Percentiles rank a stretch among this genome's conserved stretches.
Conservation (phyloP, 1,140 invertebrate genomes). For the Aphidius ervi region DNA sequence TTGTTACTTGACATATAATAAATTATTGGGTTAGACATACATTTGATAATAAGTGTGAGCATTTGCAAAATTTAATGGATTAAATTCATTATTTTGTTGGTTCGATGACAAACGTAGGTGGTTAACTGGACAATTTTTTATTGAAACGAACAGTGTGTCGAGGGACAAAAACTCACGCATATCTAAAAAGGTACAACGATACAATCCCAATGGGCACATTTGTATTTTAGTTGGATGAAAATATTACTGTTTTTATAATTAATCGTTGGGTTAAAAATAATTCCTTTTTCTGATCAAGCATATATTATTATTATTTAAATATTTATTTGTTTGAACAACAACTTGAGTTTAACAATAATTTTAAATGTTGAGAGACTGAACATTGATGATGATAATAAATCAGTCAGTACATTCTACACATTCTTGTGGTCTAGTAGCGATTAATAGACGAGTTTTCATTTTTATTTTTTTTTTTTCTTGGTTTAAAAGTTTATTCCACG, state of each 20-base stretch:
- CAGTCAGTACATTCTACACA: no score
- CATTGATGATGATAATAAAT: no score
- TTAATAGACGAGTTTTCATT: no score
- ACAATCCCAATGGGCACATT: conserved; percentile 32
- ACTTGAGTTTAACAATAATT: no score
- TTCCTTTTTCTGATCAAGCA: neutral
- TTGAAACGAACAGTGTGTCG: conserved; percentile 12
- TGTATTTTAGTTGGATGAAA: conserved; percentile 31
- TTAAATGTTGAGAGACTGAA: no score
- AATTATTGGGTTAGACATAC: no score
- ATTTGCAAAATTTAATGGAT: no score
- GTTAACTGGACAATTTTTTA: conserved; percentile 14
- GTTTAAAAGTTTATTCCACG: no score
- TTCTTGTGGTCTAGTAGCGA: no score
- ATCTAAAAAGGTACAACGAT: conserved; percentile 14
- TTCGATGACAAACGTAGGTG: conserved; percentile 34
- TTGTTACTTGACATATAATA: neutral
- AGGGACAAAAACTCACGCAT: neutral
- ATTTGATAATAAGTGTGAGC: no score
- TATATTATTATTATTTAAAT: neutral
- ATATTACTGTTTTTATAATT: conserved; percentile 33
- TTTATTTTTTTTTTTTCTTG: no score
- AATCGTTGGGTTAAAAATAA: conserved; percentile 25
- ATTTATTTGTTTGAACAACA: neutral
- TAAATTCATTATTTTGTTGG: neutral